Percentiles rank a stretch among this genome's conserved stretches.
phyloP scores from a whole-genome alignment of 1,140 invertebrate genomes.

The Radopholus similis region DNA sequence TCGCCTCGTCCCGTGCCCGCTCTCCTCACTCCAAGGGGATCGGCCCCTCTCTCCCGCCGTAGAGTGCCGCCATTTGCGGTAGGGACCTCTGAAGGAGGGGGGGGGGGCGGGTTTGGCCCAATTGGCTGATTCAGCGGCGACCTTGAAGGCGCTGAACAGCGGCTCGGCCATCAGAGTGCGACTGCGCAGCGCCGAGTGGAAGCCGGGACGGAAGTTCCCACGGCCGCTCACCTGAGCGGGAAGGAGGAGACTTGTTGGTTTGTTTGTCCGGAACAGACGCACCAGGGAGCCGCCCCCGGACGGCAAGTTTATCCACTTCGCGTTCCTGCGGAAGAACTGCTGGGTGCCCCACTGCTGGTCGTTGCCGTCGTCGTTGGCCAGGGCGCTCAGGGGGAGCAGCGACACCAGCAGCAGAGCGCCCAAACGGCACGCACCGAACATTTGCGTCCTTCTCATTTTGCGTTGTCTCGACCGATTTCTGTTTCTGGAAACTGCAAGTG shows the following conservation, averaged over 20 bases:
- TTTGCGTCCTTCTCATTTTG: too few species aligned
- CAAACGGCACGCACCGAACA: too few species aligned
- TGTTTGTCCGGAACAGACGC: neutral
- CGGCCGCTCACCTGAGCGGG: conserved; percentile 23
- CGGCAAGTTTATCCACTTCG: conserved; percentile 37
- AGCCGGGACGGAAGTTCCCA: conserved; percentile 13
- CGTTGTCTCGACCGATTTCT: too few species aligned
- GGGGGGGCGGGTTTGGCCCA: too few species aligned
- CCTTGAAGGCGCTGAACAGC: neutral
- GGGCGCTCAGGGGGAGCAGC: too few species aligned
- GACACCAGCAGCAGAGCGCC: too few species aligned
- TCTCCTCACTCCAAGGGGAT: too few species aligned
- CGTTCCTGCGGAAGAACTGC: conserved; percentile 33
- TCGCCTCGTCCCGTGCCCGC: too few species aligned
- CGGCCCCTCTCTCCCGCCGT: too few species aligned
- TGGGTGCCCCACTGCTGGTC: neutral
- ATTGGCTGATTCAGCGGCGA: neutral
- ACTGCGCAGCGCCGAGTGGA: neutral
- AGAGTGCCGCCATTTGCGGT: too few species aligned
- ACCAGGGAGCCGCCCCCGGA: conserved; percentile 30
- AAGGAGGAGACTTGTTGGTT: neutral
- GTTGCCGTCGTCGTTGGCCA: neutral
- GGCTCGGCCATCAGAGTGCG: neutral
- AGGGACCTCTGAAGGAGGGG: too few species aligned
- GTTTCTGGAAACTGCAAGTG: too few species aligned